Evolutionary conservation across 2,113 vertebrate species (phyloP).

Genomic region (Thunnus thynnus): DNA sequence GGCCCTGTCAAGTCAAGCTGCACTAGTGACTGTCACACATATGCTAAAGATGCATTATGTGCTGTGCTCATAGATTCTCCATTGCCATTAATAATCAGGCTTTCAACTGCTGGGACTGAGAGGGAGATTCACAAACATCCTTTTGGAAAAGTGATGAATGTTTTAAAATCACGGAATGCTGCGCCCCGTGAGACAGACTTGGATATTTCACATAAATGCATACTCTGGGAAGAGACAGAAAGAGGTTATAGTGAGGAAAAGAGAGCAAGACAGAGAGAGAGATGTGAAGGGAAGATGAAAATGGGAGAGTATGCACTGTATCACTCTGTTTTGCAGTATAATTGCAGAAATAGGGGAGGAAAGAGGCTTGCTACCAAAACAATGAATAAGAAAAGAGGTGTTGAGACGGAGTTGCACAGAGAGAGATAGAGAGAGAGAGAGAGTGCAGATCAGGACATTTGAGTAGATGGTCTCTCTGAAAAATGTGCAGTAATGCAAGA

Average conservation of each 20-base stretch:
- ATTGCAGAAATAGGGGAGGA: neutral
- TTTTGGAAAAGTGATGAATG: constrained; percentile 62
- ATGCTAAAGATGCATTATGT: constrained; percentile 58
- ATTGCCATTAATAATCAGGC: constrained; percentile 47
- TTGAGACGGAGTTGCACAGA: constrained; percentile 8
- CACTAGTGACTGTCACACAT: constrained; percentile 38
- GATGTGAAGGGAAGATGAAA: constrained; percentile 16
- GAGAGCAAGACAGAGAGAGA: neutral
- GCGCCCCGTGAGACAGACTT: neutral
- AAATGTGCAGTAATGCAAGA: constrained; percentile 38
- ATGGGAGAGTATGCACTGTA: neutral
- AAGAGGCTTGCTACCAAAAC: constrained; percentile 9
- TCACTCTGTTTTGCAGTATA: neutral
- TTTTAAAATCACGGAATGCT: constrained; percentile 40
- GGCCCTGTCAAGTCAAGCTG: constrained; percentile 34
- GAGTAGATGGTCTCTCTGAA: constrained; percentile 47
- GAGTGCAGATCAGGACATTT: constrained; percentile 4
- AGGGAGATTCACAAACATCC: constrained; percentile 37
- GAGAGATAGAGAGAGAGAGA: neutral
- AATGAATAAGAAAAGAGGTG: constrained; percentile 18
- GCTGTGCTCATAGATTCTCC: constrained; percentile 32
- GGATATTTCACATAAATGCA: constrained; percentile 4
- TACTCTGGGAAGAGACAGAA: constrained; percentile 16
- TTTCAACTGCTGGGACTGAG: constrained; percentile 37
- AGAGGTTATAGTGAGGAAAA: neutral